phyloP scores from a whole-genome alignment of 1,140 invertebrate genomes.

The Rhynchophorus ferrugineus region DNA sequence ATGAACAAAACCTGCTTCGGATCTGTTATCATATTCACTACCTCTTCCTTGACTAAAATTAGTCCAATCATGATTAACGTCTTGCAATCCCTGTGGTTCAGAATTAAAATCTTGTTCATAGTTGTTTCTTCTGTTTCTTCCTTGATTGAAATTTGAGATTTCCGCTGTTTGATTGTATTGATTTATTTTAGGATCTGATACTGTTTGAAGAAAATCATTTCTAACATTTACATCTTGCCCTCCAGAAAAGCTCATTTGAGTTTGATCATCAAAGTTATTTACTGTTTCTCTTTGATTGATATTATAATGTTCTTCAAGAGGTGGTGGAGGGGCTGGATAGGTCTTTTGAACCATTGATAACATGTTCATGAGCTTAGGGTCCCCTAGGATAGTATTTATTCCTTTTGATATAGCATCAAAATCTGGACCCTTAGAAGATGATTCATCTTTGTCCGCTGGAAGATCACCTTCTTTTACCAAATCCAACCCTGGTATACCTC shows the following conservation, averaged over 20 bases:
- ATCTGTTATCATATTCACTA: too few species aligned
- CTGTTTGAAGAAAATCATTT: too few species aligned
- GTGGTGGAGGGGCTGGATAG: conserved; percentile 3
- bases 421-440: conserved; percentile 40
- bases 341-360: conserved; percentile 45
- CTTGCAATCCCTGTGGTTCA: too few species aligned
- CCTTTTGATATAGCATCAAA: conserved; percentile 50
- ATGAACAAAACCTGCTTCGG: too few species aligned
- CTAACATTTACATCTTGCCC: conserved; percentile 25
- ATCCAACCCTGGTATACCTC: conserved; percentile 58
- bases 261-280: conserved; percentile 35
- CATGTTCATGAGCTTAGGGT: conserved; percentile 52
- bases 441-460: neutral
- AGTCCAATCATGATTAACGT: too few species aligned
- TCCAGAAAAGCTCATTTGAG: conserved; percentile 32
- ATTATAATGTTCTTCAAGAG: conserved; percentile 11
- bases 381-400: conserved; percentile 51
- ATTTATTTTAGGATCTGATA: too few species aligned
- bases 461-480: conserved; percentile 42
- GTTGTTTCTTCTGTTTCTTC: too few species aligned
- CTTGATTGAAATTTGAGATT: too few species aligned
- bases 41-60: too few species aligned
- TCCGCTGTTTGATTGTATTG: too few species aligned
- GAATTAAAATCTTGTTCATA: too few species aligned
- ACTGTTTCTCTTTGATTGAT: conserved; percentile 21